phyloP scores from a whole-genome alignment of 1,140 invertebrate genomes.

The Parasteatoda tepidariorum region DNA sequence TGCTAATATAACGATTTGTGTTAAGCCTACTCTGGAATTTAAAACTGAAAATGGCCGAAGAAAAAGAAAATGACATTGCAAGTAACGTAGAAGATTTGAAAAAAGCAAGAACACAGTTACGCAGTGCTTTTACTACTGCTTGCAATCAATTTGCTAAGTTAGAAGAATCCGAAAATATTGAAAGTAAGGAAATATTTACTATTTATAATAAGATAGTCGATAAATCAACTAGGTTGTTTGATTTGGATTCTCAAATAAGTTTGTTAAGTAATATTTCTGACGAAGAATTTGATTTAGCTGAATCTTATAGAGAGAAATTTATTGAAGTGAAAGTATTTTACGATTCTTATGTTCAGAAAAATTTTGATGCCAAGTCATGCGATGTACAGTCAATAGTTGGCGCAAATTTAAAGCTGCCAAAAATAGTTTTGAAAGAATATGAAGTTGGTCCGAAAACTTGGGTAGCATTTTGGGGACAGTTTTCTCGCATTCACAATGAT shows the following conservation, averaged over 20 bases:
- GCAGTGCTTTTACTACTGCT: too few relatives aligned
- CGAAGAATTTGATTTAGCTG: neutral
- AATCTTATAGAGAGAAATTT: neutral
- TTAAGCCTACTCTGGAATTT: too few relatives aligned
- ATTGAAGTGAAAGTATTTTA: neutral
- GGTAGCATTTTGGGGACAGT: neutral
- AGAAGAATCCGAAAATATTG: too few relatives aligned
- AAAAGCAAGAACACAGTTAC: too few relatives aligned
- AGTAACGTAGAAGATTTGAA: too few relatives aligned
- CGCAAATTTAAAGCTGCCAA: neutral
- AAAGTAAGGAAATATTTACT: too few relatives aligned
- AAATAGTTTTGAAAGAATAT: slow-evolving; percentile 1
- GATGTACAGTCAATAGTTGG: neutral
- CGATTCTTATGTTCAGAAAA: neutral
- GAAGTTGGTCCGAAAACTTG: neutral
- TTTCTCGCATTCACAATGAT: neutral
- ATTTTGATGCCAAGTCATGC: neutral
- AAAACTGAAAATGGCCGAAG: too few relatives aligned
- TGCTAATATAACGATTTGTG: too few relatives aligned
- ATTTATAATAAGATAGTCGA: neutral
- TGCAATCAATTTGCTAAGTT: too few relatives aligned
- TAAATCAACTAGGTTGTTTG: neutral
- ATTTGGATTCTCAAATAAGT: neutral
- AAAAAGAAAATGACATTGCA: too few relatives aligned
- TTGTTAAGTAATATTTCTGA: neutral